These are phyloP conservation scores for Chironomus tentans DNA, from an alignment of 2,888 invertebrate species.

Conservation along the genomic window DNA sequence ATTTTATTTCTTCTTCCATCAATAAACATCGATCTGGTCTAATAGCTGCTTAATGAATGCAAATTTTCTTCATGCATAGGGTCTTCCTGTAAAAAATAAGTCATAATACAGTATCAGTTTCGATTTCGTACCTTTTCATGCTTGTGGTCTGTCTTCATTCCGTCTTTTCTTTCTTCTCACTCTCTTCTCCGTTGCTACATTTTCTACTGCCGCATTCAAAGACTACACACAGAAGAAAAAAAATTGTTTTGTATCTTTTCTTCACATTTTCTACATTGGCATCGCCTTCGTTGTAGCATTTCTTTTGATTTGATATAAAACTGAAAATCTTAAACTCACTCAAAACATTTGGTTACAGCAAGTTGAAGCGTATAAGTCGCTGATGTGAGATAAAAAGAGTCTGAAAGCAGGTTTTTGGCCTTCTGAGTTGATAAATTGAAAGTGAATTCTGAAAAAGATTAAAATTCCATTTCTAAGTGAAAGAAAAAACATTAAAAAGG, in stretches of 20 bases:
- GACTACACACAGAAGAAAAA: neutral
- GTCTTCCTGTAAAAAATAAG: too few relatives aligned
- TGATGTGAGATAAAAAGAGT: neutral
- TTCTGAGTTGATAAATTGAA: constrained; percentile 6
- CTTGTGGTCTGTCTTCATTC: constrained; percentile 7
- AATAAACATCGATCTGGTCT: too few relatives aligned
- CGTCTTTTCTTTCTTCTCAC: neutral
- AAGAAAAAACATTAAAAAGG: neutral
- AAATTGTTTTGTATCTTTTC: neutral
- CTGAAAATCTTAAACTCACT: constrained; percentile 10
- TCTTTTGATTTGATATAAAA: constrained; percentile 21
- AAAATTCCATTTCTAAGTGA: neutral
- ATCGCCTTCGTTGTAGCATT: neutral
- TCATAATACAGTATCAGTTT: neutral
- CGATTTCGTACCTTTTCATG: constrained; percentile 14
- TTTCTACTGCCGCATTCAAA: neutral
- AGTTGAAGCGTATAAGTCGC: constrained; percentile 13
- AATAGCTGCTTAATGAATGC: too few relatives aligned
- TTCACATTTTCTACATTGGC: too few relatives aligned
- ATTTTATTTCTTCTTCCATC: too few relatives aligned
- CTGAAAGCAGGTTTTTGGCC: neutral
- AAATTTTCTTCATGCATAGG: too few relatives aligned
- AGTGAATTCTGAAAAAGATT: constrained; percentile 7
- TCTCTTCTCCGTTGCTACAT: neutral
- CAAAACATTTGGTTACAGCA: constrained; percentile 15